Base-by-base conservation (phyloP, 2,797 vertebrate genomes). In the Atherinosoma microstoma region DNA sequence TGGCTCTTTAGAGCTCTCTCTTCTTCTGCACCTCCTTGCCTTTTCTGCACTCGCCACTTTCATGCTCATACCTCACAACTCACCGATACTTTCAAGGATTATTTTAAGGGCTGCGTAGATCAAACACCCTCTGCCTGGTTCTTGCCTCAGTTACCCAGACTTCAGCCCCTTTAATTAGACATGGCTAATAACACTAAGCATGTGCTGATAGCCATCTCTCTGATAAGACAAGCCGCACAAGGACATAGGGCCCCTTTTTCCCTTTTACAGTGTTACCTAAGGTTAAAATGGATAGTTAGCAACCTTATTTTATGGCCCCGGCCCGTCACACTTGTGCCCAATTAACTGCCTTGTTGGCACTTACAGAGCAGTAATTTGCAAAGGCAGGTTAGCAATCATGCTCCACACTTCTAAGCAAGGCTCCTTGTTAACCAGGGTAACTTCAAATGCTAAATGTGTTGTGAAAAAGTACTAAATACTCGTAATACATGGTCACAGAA, bases 121-220 rank as follows among this genome's bases (percentile, higher is more conserved):
- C 94, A 96, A 96, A 96, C 92, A 84, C 84, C 78, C 92, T 89
- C 87, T 87, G 92, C 86, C 85, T 92, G 92, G 94, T 90, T 91
- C 91, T 85, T n/a, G 83, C 88, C 93, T 95, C 94, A 88, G 92
- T 86, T 85, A 90, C 79, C 92, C 91, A 34, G 94, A 92, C 94
- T 93, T 87, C 84, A 87, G 79, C 87, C 93, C 91, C 94, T 95
- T 96, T 96, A 95, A 96, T 97, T 96, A 96, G 94, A 95, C 95
- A 95, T 83, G 94, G 93, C 95, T 94, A 94, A 94, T 95, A 96
- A 95, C 94, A 89, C 88, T 93, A 92, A 94, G 90, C 92, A 93
- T 92, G 93, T 94, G 95, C 93, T 95, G 84, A 94, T 92, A 91
- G 87, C 90, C 89, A 94, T 92, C 89, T 92, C 91, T 93, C 92